Percentiles rank a stretch among this genome's conserved stretches.
These are phyloP conservation scores for Sturmia bella DNA, from an alignment of 2,888 invertebrate genomes.

Conservation along the genomic window DNA sequence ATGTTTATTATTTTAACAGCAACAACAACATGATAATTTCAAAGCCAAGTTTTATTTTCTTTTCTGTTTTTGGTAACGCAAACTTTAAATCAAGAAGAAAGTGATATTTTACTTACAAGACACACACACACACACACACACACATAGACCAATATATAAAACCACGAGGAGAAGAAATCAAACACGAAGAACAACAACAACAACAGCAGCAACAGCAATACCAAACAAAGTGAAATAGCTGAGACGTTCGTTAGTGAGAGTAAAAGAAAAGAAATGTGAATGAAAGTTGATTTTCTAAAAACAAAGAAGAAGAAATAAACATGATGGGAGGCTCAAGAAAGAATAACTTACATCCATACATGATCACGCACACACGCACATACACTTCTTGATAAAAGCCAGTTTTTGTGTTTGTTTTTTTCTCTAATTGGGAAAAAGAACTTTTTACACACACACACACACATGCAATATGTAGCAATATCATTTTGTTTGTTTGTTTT, in stretches of 20 bases:
- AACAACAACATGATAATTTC: conserved; percentile 15
- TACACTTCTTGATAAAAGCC: conserved; percentile 39
- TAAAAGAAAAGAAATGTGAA: conserved; percentile 63
- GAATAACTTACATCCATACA: too few species aligned
- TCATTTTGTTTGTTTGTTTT: background rate
- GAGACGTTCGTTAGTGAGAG: conserved; percentile 57
- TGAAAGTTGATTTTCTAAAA: conserved; percentile 63
- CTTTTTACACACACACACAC: too few species aligned
- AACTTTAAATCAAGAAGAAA: conserved; percentile 65
- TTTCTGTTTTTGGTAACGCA: conserved; percentile 47
- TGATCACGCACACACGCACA: too few species aligned
- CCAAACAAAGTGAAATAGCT: conserved; percentile 1
- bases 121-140: conserved; percentile 73
- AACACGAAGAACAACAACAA: background rate
- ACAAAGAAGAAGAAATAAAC: conserved; percentile 12
- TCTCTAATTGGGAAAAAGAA: conserved; percentile 43
- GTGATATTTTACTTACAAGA: conserved; percentile 63
- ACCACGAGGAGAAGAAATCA: background rate
- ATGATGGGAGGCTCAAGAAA: conserved; percentile 39
- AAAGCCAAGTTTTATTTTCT: conserved; percentile 37
- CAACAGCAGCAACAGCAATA: background rate
- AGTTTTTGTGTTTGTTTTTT: conserved; percentile 20
- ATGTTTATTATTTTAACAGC: background rate
- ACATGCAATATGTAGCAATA: too few species aligned
- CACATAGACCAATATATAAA: conserved; percentile 71